Evolutionary conservation across 2,888 invertebrate genomes (phyloP), one percentile per base, ranked within the genome.

Genomic region (Drosophila crucigera): DNA sequence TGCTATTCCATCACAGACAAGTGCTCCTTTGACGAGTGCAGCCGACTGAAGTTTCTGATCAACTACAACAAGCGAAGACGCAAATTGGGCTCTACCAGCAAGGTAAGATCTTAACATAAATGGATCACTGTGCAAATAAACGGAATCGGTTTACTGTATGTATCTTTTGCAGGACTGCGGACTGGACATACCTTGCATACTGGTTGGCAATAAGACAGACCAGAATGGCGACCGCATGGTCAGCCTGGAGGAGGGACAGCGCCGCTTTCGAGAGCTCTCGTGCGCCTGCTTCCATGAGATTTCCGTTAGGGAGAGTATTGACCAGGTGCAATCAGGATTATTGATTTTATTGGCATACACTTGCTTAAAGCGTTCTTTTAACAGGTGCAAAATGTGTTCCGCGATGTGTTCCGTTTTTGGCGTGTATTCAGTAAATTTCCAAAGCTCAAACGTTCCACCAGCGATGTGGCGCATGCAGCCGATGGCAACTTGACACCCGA

Each of bases 1-100:
- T 96, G 97, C 94, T 98, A 97, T 92, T 97, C 97, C 0, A 97
- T 97, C 41, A 97, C 97, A 1, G 97, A 98, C 93, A 97, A 97
- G 92, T 97, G 97, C 91, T 97, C 97, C 67, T 97, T 97, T 92
- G 97, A 97, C 92, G 97, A 97, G 91, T 97, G 97, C 93, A 96
- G 96, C 90, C 95, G 97, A 0, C 94, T 97, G 65, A 97, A 97
- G 93, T 97, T 97, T 92, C 95, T 97, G 74, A 97, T 97, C 80
- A 97, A 96, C 92, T 97, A 97, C 93, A 96, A 96, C 92, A 97
- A 96, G 91, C 93, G 96, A 54, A 94, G 96, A 79, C 94, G 96
- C 68, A 94, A 96, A 84, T 94, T 96, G 65, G 94, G 96, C 28
- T 95, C 95, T 54, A 63, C 85, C 63, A 94, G 94, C 56, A 94